Base-by-base conservation (phyloP, 2,113 vertebrate species). In the Syngnathoides biaculeatus region DNA sequence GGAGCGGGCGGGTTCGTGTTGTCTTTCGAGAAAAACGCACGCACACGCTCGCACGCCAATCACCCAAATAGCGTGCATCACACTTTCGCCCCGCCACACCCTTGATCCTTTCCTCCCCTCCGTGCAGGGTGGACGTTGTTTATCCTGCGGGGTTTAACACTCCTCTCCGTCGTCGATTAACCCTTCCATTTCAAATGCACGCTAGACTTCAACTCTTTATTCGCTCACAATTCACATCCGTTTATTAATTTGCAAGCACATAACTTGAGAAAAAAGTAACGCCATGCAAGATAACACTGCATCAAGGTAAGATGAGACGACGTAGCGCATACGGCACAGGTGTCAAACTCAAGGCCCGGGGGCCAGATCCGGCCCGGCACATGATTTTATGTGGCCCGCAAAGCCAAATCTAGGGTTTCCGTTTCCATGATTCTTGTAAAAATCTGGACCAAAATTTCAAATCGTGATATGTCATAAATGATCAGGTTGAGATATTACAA, bases 21-120 rank as follows among this genome's bases (percentile, higher is more conserved):
- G 73, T 82, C 80, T 74, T 68, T 56, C 71, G 73, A 79, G 69
- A 86, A 79, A 82, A 86, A 84, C 78, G 80, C 40, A 48, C 60
- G 40, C 59, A 48, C 39, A 67, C 42, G 52, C 67, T 73, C 61
- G 68, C 56, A 66, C 39, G 45, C 43, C n/a, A 35, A 38, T 80
- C 83, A 79, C 83, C 81, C 81, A 75, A 79, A 84, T 82, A 78
- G 78, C 76, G 80, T 47, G 40, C 67, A 10, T 73, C 80, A 69
- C 72, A 13, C 67, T 75, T n/a, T 65, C 52, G 22, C 38, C 2
- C 38, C 17, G 9, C 62, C 48, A 65, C 72, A 20, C 78, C 75
- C 73, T 70, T 42, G 26, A 61, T 30, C 27, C 1, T 13, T 40
- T 71, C 64, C 66, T 30, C 26, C 14, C 55, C 72, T 71, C 38